These are phyloP conservation scores for Xenopus borealis DNA, from an alignment of 2,113 vertebrate species.

Conservation along the genomic window DNA sequence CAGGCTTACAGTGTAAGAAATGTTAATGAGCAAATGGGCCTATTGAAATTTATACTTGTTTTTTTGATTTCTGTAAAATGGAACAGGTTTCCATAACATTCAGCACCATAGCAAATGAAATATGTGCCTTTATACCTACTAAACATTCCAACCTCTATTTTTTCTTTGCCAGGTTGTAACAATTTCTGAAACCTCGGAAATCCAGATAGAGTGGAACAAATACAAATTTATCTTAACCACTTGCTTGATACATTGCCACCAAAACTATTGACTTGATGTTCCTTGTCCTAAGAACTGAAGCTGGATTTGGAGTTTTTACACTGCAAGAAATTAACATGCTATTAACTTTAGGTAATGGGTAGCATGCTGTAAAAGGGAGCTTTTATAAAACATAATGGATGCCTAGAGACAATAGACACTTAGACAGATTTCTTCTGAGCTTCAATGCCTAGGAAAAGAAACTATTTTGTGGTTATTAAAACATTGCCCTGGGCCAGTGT, in stretches of 20 bases:
- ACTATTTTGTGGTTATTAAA: slow-evolving; percentile 42
- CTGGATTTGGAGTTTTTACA: slow-evolving; percentile 23
- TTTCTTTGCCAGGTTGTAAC: slow-evolving; percentile 32
- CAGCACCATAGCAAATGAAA: background rate
- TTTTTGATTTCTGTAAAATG: too few relatives aligned
- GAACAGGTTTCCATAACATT: background rate
- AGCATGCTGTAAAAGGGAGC: slow-evolving; percentile 34
- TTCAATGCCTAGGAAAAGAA: slow-evolving; percentile 34
- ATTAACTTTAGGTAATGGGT: slow-evolving; percentile 44
- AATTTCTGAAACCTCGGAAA: slow-evolving; percentile 25
- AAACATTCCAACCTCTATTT: background rate
- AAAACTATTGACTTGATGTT: slow-evolving; percentile 14
- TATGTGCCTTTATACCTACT: background rate
- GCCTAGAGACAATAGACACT: slow-evolving; percentile 40
- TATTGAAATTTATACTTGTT: too few relatives aligned
- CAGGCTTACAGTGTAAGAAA: too few relatives aligned
- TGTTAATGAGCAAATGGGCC: too few relatives aligned
- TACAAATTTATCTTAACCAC: background rate
- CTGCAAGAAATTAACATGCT: slow-evolving; percentile 39
- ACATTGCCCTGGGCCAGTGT: slow-evolving; percentile 40
- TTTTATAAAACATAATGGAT: slow-evolving; percentile 41
- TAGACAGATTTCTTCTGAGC: slow-evolving; percentile 35
- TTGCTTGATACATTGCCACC: slow-evolving; percentile 10
- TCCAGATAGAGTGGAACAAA: slow-evolving; percentile 17
- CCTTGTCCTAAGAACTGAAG: slow-evolving; percentile 25